Conservation (phyloP, 2,888 invertebrate genomes). For the Scrobipalpa costella region DNA sequence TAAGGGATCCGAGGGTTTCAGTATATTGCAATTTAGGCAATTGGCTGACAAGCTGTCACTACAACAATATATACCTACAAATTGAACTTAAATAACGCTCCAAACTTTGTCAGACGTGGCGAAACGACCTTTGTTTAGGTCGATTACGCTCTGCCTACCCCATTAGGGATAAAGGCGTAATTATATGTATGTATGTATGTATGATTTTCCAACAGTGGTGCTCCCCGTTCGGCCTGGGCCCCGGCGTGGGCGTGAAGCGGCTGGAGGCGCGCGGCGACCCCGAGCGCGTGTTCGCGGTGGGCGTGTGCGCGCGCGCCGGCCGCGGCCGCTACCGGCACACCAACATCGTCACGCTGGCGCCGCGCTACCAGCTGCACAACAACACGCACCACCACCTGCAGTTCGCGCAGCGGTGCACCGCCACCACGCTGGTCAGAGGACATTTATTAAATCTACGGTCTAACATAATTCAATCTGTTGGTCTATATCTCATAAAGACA, state of each 20-base stretch:
- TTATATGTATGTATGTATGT: not conserved
- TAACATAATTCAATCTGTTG: no score
- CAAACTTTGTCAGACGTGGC: no score
- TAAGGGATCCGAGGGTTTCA: no score
- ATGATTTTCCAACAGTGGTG: conserved; percentile 84
- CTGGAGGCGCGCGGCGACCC: conserved; percentile 70
- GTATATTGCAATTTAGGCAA: no score
- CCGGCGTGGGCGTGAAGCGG: conserved; percentile 86
- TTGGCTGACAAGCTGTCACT: no score
- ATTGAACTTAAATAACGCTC: no score
- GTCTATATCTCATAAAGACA: no score
- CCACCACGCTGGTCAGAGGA: conserved; percentile 84
- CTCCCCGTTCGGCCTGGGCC: conserved; percentile 91
- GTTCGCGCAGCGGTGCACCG: conserved; percentile 94
- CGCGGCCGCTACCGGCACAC: conserved; percentile 94
- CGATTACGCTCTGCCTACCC: no score
- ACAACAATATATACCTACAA: no score
- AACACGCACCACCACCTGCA: conserved; percentile 88
- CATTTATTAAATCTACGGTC: not conserved
- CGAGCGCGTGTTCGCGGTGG: conserved; percentile 89
- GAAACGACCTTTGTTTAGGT: no score
- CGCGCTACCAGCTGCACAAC: conserved; percentile 96
- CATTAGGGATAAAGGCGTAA: no score
- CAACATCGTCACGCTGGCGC: conserved; percentile 95
- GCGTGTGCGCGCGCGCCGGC: conserved; percentile 93